phyloP scores from a whole-genome alignment of 2,888 invertebrate species.

The Microchrysa polita region DNA sequence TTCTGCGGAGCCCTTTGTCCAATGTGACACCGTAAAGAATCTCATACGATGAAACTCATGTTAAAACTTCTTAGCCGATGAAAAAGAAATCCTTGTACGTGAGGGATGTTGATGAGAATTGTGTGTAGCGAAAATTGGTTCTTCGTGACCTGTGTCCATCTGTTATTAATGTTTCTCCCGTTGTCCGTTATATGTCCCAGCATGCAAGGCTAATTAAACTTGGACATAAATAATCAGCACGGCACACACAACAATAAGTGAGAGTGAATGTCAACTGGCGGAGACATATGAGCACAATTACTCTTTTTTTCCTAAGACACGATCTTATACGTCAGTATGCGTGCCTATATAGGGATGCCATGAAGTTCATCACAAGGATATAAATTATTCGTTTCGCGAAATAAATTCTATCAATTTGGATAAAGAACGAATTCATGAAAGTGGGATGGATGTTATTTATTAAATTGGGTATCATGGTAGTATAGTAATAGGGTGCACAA shows the following conservation, averaged over 20 bases:
- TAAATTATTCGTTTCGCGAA: slow-evolving; percentile 9
- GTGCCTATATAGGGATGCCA: background rate
- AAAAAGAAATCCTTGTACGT: slow-evolving; percentile 2
- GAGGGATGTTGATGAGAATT: slow-evolving; percentile 8
- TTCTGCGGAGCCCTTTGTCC: background rate
- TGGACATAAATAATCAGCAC: slow-evolving; percentile 48
- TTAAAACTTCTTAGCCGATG: background rate
- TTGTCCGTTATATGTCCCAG: slow-evolving; percentile 41
- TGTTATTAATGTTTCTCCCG: slow-evolving; percentile 49
- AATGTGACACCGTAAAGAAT: slow-evolving; percentile 23
- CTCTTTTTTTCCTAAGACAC: slow-evolving; percentile 25
- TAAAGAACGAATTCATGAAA: too few species aligned
- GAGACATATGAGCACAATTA: slow-evolving; percentile 48
- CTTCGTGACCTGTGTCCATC: slow-evolving; percentile 47
- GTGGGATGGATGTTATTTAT: too few species aligned
- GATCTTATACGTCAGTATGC: too few species aligned
- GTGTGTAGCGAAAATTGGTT: slow-evolving; percentile 31
- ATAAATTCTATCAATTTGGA: slow-evolving; percentile 4
- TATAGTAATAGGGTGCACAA: too few species aligned
- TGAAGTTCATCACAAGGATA: background rate
- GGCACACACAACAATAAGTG: slow-evolving; percentile 39
- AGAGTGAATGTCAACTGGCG: slow-evolving; percentile 46
- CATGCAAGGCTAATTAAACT: slow-evolving; percentile 50
- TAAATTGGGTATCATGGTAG: too few species aligned
- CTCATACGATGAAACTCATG: background rate